Evolutionary conservation across 2,797 vertebrate species (phyloP), one percentile per base, ranked within the genome.

Genomic region (Microtus agrestis): DNA sequence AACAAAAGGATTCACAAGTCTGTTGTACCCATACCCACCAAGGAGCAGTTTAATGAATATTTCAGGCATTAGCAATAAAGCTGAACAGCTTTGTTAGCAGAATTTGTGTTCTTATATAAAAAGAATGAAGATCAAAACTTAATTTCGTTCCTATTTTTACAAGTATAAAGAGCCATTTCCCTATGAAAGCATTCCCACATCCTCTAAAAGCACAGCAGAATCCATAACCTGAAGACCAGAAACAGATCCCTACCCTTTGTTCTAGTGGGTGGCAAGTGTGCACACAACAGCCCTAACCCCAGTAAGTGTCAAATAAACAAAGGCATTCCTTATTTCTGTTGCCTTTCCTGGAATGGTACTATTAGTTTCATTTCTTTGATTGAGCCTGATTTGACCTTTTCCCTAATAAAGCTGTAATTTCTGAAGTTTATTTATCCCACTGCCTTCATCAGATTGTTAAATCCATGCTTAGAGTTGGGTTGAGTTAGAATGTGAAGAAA

Each of bases 111-210:
- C 40, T 91, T 94, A 59, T 54, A 48, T 92, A 73, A 95, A 95
- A 93, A 12, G 61, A 82, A 76, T 69, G 91, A 94, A 91, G 81
- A 94, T 43, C 43, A 88, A 91, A 91, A 94, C 31, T 95, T 79
- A 40, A 94, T 87, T 95, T 93, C 29, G 80, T 91, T 85, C 48
- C 81, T 84, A n/a, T 31, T 92, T 91, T 94, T 89, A 34, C 61
- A 91, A 87, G 67, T 89, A 89, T 76, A 92, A 94, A 92, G 65
- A 29, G 3, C 27, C 76, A 7, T 91, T 94, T 91, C 48, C 65
- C 61, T 69, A 63, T 84, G 48, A 89, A 93, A 89, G 86, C 69
- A 79, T 89, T 89, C 81, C 21, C 25, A 71, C 46, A 34, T 3
- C 82, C 80, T 91, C 84, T 71, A n/a, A 84, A 95, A 95, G 59